Base-by-base conservation (phyloP, 2,888 invertebrate species). In the Mayetiola destructor region DNA sequence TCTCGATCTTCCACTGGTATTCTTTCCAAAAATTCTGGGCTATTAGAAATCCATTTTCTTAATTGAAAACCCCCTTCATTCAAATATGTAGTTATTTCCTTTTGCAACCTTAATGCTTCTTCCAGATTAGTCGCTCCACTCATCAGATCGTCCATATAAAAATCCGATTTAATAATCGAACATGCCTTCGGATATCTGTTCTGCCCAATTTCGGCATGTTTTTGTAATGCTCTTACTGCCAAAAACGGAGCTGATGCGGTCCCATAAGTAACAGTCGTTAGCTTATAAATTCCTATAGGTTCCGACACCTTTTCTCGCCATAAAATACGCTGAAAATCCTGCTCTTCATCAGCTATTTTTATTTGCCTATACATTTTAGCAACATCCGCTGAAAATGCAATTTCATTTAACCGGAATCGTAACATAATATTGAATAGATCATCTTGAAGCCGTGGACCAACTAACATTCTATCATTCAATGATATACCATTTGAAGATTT, bases 301-400 rank as follows among this genome's bases (percentile, higher is more conserved):
- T 59, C 55, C 0, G 55, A 12, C 1, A 36, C 37, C 37, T 57
- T 57, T 10, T 60, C 36, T 55, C 64, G 55, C 64, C 64, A 65
- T 0, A 66, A 32, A 20, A 64, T 64, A 30, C 64, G 36, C 9
- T 64, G 63, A 48, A 61, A 63, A 21, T 62, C 48, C 10, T 57
- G 57, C 30, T 66, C 58, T 4, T 59, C 55, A 23, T 60, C 55
- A 23, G 58, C n/a, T 4, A 66, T 52, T 27, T 53, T n/a, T 3
- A 67, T 62, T 58, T 65, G 64, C 0, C 62, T 61, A 57, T 64
- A 67, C 63, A 67, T 66, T 59, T 65, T 62, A 9, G 61, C 61
- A 2, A 68, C 60, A 56, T 68, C 67, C 4, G 63, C 64, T 3
- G 58, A 61, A 2, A 67, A 57, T 0, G 63, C 64, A 32, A 59